Conservation (phyloP, 2,888 invertebrate species). For the Scaptomyza caliginosa region DNA sequence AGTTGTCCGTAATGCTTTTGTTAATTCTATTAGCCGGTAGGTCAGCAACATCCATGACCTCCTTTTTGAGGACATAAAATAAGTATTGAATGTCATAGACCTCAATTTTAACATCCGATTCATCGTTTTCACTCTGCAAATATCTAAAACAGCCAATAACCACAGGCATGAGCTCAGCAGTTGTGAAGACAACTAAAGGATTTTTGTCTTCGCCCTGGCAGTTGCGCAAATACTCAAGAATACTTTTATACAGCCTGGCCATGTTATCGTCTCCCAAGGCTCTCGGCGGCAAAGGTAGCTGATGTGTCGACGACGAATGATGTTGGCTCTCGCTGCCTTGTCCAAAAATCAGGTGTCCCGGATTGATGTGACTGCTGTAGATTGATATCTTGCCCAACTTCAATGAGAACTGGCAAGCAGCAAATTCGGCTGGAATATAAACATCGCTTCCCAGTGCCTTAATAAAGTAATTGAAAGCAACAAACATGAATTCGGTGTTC, state of each 20-base stretch:
- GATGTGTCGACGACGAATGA: slow-evolving; percentile 84
- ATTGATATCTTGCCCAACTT: slow-evolving; percentile 83
- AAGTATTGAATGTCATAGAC: slow-evolving; percentile 79
- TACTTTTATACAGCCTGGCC: slow-evolving; percentile 81
- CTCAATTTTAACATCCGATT: slow-evolving; percentile 41
- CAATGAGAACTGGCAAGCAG: slow-evolving; percentile 84
- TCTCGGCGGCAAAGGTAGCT: slow-evolving; percentile 84
- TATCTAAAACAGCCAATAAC: slow-evolving; percentile 80
- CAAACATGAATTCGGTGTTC: slow-evolving; percentile 70
- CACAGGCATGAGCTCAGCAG: slow-evolving; percentile 69
- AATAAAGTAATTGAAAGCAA: slow-evolving; percentile 81
- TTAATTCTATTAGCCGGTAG: slow-evolving; percentile 55
- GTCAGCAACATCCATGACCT: slow-evolving; percentile 71
- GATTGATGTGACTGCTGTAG: slow-evolving; percentile 83
- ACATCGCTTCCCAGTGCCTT: slow-evolving; percentile 63
- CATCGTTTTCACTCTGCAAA: slow-evolving; percentile 57
- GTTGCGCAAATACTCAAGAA: slow-evolving; percentile 82
- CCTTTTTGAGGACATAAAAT: slow-evolving; percentile 78
- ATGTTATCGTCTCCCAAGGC: slow-evolving; percentile 79
- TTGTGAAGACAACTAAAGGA: slow-evolving; percentile 84
- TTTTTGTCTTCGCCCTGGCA: slow-evolving; percentile 15
- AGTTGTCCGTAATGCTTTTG: slow-evolving; percentile 67
- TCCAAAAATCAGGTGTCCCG: slow-evolving; percentile 83
- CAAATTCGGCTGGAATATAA: slow-evolving; percentile 86
- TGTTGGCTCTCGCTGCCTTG: slow-evolving; percentile 84